Evolutionary conservation across 1,140 invertebrate species (phyloP), one percentile per base, ranked within the genome.

Genomic region (Temnothorax nylanderi): DNA sequence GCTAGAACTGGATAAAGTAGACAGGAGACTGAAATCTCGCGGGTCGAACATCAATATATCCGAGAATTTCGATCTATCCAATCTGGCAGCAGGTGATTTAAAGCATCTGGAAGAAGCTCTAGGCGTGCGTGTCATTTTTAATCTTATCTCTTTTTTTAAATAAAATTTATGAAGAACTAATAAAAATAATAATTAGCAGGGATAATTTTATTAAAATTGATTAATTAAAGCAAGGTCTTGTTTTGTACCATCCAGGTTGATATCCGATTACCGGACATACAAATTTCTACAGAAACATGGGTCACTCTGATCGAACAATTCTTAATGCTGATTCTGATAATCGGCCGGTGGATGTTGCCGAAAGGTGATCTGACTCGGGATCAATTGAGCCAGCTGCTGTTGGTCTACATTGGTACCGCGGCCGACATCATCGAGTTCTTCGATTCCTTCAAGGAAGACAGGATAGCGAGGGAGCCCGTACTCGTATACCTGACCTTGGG

Each of bases 341-440:
- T 99, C 72, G 98, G 98, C 1, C 96, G 98, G 44, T 99, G 98
- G 98, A 96, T 99, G 94, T 95, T 99, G 75, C 98, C 98, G 1
- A 98, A 98, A 88, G 98, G 98, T 8, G 98, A 98, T 84, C 96
- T 99, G 3, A 98, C 98, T 0, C 96, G 98, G 41, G 98, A 99
- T 93, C 98, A 99, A 94, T 95, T 99, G 6, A 98, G 98, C 54
- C 98, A 99, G 91, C 95, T 99, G n/a, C 94, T 99, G 0, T 95
- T 99, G 2, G 98, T 98, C 10, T 98, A 98, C 92, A 98, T 98
- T 82, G 97, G 97, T 60, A 99, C 98, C 3, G 98, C 98, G 0
- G 98, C 98, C 0, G 99, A 99, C 93, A 99, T 99, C 81, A 98
- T 99, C 44, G 98, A 99, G 94, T 99, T 99, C 94, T 99, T 99